These are phyloP conservation scores for Oreotrochilus melanogaster DNA, from an alignment of 2,113 vertebrate genomes.

Conservation along the genomic window DNA sequence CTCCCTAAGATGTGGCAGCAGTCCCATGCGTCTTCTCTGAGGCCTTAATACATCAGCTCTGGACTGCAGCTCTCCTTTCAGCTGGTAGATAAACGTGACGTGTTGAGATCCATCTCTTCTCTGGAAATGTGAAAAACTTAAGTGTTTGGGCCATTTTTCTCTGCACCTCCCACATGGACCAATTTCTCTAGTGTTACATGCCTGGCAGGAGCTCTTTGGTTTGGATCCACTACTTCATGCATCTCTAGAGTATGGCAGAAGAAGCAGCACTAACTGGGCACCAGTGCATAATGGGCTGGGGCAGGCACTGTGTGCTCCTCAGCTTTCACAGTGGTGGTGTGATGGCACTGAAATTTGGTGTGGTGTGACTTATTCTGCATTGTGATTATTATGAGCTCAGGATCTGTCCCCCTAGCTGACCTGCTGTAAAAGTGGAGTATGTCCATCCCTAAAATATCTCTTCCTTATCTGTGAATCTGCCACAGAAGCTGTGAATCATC, in stretches of 20 bases:
- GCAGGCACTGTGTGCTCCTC: neutral
- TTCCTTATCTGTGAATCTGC: neutral
- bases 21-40: neutral
- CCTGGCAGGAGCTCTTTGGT: neutral
- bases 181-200: neutral
- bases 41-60: neutral
- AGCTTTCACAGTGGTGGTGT: neutral
- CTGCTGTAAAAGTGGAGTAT: neutral
- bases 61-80: neutral
- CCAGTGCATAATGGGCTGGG: neutral
- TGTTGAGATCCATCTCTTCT: neutral
- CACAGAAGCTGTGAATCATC: neutral
- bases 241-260: neutral
- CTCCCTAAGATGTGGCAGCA: neutral
- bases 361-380: neutral
- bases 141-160: slow-evolving; percentile 36
- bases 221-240: neutral
- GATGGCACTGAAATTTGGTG: neutral
- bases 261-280: neutral
- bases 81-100: neutral
- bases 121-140: slow-evolving; percentile 4
- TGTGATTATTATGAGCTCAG: neutral
- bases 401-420: neutral
- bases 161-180: neutral
- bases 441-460: neutral